These are phyloP conservation scores for Triplophysa dalaica DNA, from an alignment of 2,113 vertebrate genomes.

Conservation along the genomic window DNA sequence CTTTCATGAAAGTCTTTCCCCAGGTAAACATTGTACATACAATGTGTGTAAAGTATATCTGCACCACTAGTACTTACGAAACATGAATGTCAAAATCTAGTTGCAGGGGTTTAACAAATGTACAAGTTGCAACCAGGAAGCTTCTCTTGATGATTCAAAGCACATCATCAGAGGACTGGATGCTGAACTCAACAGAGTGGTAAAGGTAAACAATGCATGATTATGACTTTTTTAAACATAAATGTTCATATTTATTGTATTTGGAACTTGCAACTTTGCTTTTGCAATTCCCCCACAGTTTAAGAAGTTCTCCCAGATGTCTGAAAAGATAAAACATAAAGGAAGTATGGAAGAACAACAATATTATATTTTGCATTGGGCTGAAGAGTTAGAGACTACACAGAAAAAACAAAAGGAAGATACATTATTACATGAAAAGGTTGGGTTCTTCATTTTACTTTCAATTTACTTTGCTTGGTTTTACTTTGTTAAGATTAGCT, in stretches of 20 bases:
- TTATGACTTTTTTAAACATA: no score
- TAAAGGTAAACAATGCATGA: no score
- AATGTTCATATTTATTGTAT: not conserved
- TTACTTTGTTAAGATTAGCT: not conserved
- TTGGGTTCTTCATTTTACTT: not conserved
- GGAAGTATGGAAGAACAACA: not conserved
- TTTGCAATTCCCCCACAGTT: not conserved
- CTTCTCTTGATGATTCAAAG: no score
- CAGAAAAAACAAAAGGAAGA: not conserved
- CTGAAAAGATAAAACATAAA: not conserved
- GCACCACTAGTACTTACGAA: no score
- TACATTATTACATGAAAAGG: not conserved
- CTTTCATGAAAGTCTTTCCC: no score
- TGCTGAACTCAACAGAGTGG: no score
- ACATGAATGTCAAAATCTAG: no score
- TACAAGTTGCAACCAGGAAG: no score
- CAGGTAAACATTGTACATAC: no score
- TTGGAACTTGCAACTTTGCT: not conserved
- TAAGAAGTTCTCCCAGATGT: not conserved
- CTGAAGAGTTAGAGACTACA: not conserved
- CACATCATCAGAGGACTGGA: no score
- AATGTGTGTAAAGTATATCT: no score
- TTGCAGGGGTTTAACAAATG: no score
- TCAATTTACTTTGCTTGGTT: not conserved
- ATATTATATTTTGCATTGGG: conserved; percentile 21